Base-by-base conservation (phyloP, 92 coral and sea anemone species). In the Epizoanthus scotinus region DNA sequence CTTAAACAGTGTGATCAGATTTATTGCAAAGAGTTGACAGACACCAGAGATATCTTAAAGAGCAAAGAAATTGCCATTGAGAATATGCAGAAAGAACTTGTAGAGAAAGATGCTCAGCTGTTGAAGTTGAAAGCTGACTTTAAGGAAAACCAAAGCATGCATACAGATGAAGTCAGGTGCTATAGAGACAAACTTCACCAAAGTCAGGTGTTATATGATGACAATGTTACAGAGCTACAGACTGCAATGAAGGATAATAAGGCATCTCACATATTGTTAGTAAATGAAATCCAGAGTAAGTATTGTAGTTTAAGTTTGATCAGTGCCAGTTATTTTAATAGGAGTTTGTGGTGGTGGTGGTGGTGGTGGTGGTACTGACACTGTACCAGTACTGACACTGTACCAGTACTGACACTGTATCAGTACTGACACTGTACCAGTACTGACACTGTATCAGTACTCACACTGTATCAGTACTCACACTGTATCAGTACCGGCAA, bases 1-100 rank as follows among this genome's bases (percentile, higher is more conserved):
- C 36, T 90, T 60, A 81, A 80, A 72, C 36, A 61, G 54, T 88
- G 85, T 71, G 91, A 88, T 57, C 81, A 71, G 17, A 83, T 77
- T 69, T 86, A 92, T 60, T 49, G 82, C 25, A 85, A 27, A 65
- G 94, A 92, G 63, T 65, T 92, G 71, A 63, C 64, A 31, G 67
- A 71, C 9, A 36, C 90, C 53, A 86, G 44, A 34, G 77, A 89
- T 22, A 77, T 82, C 19, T 24, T 92, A 26, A 78, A 71, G 50
- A 85, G 67, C 47, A 90, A 86, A 53, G 90, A 85, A 29, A 61
- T 70, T 55, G 85, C 87, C 20, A 70, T 86, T 64, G 78, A 53
- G 63, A 72, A 58, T 54, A 28, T 89, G 8, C 62, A 78, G 56
- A 67, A 21, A 20, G 90, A 87, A 14, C 56, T 92, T 65, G 20